Conservation (phyloP, 2,888 invertebrate genomes). For the Xylota segnis region DNA sequence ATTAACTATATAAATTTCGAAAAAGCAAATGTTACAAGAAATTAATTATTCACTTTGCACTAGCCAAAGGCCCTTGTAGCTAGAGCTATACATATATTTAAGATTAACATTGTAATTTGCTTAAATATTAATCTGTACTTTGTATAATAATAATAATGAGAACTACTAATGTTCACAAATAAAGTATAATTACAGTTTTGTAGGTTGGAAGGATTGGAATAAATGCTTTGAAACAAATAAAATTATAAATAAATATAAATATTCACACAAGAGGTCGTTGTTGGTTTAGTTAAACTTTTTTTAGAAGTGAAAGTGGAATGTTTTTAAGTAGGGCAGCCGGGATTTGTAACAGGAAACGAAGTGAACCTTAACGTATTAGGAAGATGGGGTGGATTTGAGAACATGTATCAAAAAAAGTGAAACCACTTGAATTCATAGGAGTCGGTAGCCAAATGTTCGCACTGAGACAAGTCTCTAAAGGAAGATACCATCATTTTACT, state of each 20-base stretch:
- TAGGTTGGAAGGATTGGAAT: constrained; percentile 26
- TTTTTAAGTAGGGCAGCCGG: constrained; percentile 9
- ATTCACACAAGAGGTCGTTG: constrained; percentile 11
- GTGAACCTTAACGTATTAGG: no score
- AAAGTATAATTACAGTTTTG: background rate
- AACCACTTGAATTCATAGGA: no score
- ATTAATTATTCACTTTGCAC: background rate
- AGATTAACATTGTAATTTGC: no score
- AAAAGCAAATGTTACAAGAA: background rate
- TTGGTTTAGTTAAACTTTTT: background rate
- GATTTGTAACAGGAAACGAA: background rate
- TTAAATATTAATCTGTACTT: no score
- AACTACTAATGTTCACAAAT: background rate
- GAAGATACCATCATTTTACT: no score
- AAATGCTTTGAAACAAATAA: background rate
- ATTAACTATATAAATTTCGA: constrained; percentile 3
- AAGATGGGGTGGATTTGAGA: no score
- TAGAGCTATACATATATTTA: no score
- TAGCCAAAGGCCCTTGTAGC: no score
- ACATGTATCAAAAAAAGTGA: no score
- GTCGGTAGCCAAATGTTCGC: no score
- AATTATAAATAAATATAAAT: constrained; percentile 10
- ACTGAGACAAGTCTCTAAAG: no score
- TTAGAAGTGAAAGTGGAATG: constrained; percentile 38
- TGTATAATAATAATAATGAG: no score